Evolutionary conservation across 1,140 invertebrate species (phyloP), one percentile per base, ranked within the genome.

Genomic region (Manduca sexta): DNA sequence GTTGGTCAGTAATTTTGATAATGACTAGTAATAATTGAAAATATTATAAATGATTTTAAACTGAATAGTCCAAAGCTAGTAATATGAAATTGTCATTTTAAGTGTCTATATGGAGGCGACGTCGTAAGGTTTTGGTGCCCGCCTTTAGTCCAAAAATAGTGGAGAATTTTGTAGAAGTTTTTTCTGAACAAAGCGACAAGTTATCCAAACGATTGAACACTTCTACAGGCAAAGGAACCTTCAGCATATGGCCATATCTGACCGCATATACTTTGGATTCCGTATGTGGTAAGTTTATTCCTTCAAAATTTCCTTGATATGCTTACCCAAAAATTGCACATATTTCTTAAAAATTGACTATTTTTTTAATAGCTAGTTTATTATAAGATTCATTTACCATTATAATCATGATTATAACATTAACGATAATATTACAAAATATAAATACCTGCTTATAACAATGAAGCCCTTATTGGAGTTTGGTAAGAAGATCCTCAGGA

Each of bases 91-190:
- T 12, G 2, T 1, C 14, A 7, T 30, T 43, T 45, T n/a, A n/a
- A 82, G 89, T 88, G 29, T 59, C 73, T 12, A 94, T 94, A 70
- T 97, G 96, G 96, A 88, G 90, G 38, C 81, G 85, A 11, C 86
- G 93, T n/a, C 86, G 95, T 13, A 95, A 94, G 79, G 87, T 96
- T 40, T 82, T 97, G 6, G 93, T 94, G 1, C 95, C 95, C 6
- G 91, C 94, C 0, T 97, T 97, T 70, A 95, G 97, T 77, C 96
- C 95, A 65, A 91, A 92, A 64, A 94, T 96, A 43, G 79, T 97
- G 2, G 91, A 95, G 41, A 89, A 92, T 60, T 97, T 96, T 88
- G 71, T 88, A 58, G 64, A 86, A 70, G 69, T 88, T 2, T 95
- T 97, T 73, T 91, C 93, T 55, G 87, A 90, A 40, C 92, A 95